phyloP scores from a whole-genome alignment of 2,888 invertebrate genomes.

The Orchestes rusci region DNA sequence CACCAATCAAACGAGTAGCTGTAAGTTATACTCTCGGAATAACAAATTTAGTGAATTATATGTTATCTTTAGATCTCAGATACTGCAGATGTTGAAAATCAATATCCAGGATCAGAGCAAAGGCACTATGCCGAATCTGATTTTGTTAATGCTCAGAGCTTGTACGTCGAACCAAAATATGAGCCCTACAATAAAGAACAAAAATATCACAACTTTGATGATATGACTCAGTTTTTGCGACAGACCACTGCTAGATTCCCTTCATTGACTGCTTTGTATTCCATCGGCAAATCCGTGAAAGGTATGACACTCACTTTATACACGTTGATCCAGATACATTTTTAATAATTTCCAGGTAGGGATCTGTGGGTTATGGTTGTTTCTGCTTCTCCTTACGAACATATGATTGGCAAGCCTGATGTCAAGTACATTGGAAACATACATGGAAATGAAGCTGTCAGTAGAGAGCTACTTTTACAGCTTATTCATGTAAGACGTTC shows the following conservation, averaged over 20 bases:
- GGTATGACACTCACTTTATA: constrained; percentile 48
- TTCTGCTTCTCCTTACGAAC: constrained; percentile 82
- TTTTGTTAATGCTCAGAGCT: constrained; percentile 3
- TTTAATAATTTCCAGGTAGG: constrained; percentile 61
- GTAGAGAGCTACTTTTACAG: constrained; percentile 87
- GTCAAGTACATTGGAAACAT: constrained; percentile 95
- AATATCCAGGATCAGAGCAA: constrained; percentile 9
- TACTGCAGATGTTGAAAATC: background rate
- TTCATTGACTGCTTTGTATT: constrained; percentile 82
- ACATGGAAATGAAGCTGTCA: constrained; percentile 96
- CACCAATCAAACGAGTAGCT: constrained; percentile 10
- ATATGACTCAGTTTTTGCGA: constrained; percentile 74
- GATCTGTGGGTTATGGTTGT: constrained; percentile 94
- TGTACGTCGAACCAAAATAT: constrained; percentile 17
- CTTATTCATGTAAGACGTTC: constrained; percentile 65
- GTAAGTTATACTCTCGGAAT: constrained; percentile 12
- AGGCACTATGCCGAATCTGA: constrained; percentile 10
- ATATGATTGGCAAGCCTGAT: constrained; percentile 92
- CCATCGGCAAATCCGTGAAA: constrained; percentile 89
- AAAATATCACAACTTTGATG: constrained; percentile 77
- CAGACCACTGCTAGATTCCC: constrained; percentile 75
- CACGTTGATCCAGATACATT: no score
- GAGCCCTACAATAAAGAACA: constrained; percentile 52
- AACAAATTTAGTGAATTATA: background rate
- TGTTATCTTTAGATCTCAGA: constrained; percentile 5